Percentiles rank a stretch among this genome's conserved stretches.
Evolutionary conservation across 2,888 invertebrate species (phyloP).

Genomic region (Autographa gamma): DNA sequence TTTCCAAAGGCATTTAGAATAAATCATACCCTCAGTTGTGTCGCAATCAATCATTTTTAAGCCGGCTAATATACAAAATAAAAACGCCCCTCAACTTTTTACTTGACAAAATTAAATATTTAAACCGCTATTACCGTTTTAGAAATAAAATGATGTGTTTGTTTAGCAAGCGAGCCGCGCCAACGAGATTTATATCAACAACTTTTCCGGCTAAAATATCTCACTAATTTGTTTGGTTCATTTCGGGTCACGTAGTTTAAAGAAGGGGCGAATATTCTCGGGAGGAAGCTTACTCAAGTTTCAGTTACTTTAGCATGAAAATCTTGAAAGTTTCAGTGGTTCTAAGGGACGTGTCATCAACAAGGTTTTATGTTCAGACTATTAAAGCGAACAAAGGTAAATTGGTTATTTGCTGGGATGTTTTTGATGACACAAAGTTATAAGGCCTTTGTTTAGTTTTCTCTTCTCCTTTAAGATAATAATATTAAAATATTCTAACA

Average conservation of each 20-base stretch:
- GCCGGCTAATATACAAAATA: not conserved
- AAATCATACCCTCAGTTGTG: not conserved
- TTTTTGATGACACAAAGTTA: conserved; percentile 5
- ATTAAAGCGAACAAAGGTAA: conserved; percentile 8
- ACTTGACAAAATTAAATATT: not conserved
- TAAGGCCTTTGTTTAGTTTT: conserved; percentile 1
- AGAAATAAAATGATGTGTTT: conserved; percentile 11
- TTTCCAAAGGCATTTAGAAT: no score
- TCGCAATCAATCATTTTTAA: not conserved
- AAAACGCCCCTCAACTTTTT: conserved; percentile 2
- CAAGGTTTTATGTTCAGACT: conserved; percentile 16
- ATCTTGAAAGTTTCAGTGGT: conserved; percentile 38
- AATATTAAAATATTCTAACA: not conserved
- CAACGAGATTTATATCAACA: conserved; percentile 25
- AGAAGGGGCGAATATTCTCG: conserved; percentile 24
- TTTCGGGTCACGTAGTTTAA: conserved; percentile 53
- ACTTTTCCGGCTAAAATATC: conserved; percentile 32
- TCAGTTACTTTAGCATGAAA: conserved; percentile 36
- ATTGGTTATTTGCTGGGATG: conserved; percentile 7
- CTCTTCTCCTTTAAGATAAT: not conserved
- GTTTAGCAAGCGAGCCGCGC: conserved; percentile 8
- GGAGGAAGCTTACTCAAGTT: conserved; percentile 46
- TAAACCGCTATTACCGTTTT: conserved; percentile 3
- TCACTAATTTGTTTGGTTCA: conserved; percentile 54
- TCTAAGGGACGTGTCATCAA: conserved; percentile 22